These are phyloP conservation scores for Aricia agestis DNA, from an alignment of 1,140 invertebrate species.

Conservation along the genomic window DNA sequence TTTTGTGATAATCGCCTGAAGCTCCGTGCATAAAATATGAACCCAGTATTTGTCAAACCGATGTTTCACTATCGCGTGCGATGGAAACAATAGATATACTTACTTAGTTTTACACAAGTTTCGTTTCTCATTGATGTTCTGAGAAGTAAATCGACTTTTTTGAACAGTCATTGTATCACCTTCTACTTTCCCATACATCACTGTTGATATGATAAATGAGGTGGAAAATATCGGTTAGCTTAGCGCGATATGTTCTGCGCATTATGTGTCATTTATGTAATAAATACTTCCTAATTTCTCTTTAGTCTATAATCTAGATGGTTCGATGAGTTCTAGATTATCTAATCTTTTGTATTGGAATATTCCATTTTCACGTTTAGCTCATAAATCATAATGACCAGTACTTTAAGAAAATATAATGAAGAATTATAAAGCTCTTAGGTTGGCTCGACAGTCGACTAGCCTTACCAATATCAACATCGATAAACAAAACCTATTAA, in stretches of 20 bases:
- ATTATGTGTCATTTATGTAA: not conserved
- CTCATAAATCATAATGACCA: too few species aligned
- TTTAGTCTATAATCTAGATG: not conserved
- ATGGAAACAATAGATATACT: not conserved
- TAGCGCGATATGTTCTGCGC: not conserved
- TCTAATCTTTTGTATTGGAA: too few species aligned
- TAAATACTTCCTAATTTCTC: conserved; percentile 1
- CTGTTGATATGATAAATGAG: not conserved
- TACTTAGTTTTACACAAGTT: conserved; percentile 7
- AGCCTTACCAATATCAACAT: too few species aligned
- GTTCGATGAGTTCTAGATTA: too few species aligned
- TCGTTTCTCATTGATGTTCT: conserved; percentile 5
- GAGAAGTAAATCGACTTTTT: conserved; percentile 10
- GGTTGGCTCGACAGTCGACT: too few species aligned
- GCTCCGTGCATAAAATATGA: not conserved
- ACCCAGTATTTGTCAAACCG: not conserved
- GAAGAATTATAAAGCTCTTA: too few species aligned
- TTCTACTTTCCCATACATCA: conserved; percentile 9
- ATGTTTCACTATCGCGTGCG: not conserved
- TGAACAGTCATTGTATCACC: conserved; percentile 4
- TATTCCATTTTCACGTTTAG: too few species aligned
- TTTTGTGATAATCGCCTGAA: not conserved
- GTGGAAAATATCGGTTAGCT: not conserved
- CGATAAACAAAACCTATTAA: too few species aligned
- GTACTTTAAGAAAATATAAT: too few species aligned